Evolutionary conservation across 1,140 invertebrate genomes (phyloP).

Genomic region (Sinonovacula constricta): DNA sequence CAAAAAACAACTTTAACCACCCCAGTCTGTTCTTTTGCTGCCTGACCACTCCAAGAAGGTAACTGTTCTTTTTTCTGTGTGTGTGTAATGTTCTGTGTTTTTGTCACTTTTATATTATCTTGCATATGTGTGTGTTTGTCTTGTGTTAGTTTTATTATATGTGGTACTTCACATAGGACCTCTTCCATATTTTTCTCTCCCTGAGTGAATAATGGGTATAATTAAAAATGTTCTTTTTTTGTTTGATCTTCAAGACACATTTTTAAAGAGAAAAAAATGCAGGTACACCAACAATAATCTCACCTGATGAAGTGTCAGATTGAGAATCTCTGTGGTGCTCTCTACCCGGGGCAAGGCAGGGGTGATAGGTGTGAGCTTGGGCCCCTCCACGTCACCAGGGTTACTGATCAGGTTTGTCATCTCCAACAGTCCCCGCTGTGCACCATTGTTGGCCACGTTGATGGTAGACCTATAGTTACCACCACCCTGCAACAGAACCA

Average conservation of each 20-base stretch:
- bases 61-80: no score
- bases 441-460: conserved; percentile 14
- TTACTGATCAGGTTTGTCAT: conserved; percentile 18
- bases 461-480: conserved; percentile 37
- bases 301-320: conserved; percentile 55
- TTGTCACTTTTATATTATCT: no score
- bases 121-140: no score
- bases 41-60: no score
- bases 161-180: no score
- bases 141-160: not conserved
- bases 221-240: no score
- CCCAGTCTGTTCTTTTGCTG: no score
- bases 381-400: not conserved
- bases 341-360: conserved; percentile 41
- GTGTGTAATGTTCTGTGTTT: no score
- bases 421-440: not conserved
- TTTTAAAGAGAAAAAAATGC: not conserved
- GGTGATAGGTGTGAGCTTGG: not conserved
- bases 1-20: no score
- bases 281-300: not conserved
- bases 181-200: not conserved
- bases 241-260: not conserved
- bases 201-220: not conserved
- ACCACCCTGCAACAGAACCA: no score
- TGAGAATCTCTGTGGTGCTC: conserved; percentile 40